These are phyloP conservation scores for Actinopyga echinites DNA, from an alignment of 53 echinoderm and acorn worm species.

Conservation along the genomic window DNA sequence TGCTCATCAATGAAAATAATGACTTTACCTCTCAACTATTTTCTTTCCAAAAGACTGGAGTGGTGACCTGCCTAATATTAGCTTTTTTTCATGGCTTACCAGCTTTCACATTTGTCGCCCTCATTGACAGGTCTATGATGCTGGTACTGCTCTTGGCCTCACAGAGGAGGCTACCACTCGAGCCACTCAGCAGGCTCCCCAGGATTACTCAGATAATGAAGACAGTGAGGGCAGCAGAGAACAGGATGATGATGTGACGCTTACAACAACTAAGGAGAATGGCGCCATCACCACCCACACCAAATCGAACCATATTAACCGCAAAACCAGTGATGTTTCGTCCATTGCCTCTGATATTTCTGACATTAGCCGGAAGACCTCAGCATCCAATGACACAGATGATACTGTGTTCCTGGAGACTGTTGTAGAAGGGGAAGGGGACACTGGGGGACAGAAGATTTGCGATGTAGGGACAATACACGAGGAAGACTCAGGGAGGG, in stretches of 20 bases:
- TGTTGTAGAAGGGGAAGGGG: neutral
- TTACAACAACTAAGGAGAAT: no score
- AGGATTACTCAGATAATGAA: slow-evolving; percentile 26
- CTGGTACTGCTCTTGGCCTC: slow-evolving; percentile 67
- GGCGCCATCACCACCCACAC: no score
- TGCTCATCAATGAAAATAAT: no score
- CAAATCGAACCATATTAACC: no score
- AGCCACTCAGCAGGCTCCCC: neutral
- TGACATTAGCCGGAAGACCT: neutral
- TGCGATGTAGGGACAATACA: neutral
- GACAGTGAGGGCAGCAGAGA: neutral
- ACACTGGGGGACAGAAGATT: neutral
- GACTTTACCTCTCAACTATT: no score
- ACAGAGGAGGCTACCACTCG: slow-evolving; percentile 10
- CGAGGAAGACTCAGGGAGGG: no score
- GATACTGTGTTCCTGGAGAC: slow-evolving; percentile 12
- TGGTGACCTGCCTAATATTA: no score
- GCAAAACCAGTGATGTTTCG: no score
- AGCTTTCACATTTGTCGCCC: neutral
- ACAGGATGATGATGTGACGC: neutral
- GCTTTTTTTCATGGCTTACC: no score
- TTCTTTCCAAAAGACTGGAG: no score
- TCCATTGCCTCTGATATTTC: neutral
- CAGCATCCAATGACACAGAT: neutral
- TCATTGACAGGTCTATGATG: slow-evolving; percentile 63